Percentiles rank a stretch among this genome's conserved stretches.
Evolutionary conservation across 2,113 vertebrate species (phyloP).

Genomic region (Scophthalmus maximus): DNA sequence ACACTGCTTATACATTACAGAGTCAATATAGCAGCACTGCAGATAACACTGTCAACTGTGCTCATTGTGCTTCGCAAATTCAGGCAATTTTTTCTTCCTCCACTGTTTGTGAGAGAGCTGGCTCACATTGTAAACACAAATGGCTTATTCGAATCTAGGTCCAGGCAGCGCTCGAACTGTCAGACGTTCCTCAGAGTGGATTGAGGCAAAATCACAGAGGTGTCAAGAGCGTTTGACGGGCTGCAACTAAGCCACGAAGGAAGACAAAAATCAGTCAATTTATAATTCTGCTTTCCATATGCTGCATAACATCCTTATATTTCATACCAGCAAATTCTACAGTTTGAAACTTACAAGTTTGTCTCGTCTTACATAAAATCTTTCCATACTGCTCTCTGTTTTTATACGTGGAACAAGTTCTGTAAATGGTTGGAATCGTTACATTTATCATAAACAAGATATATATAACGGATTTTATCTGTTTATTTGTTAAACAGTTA

Average conservation of each 20-base stretch:
- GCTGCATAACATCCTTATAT: constrained; percentile 7
- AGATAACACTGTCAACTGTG: constrained; percentile 78
- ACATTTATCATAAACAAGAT: not conserved
- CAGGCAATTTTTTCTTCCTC: constrained; percentile 56
- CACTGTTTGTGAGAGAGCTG: constrained; percentile 67
- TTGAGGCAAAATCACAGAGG: constrained; percentile 72
- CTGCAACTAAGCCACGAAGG: constrained; percentile 64
- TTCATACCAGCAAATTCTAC: constrained; percentile 9
- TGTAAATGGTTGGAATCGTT: not conserved
- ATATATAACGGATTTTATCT: not conserved
- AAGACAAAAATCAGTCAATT: constrained; percentile 67
- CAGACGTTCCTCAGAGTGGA: constrained; percentile 72
- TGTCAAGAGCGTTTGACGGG: constrained; percentile 67
- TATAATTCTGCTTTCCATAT: constrained; percentile 35
- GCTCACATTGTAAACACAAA: constrained; percentile 82
- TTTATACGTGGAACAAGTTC: not conserved
- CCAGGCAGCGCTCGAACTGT: constrained; percentile 67
- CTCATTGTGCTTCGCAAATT: constrained; percentile 79
- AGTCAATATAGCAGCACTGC: constrained; percentile 78
- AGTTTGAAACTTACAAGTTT: not conserved
- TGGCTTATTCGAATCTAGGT: constrained; percentile 82
- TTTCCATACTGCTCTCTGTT: not conserved
- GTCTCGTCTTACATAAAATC: not conserved
- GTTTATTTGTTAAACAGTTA: not conserved
- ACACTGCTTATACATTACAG: constrained; percentile 78